These are phyloP conservation scores for Oxystoma pomonae DNA, from an alignment of 2,888 invertebrate genomes.

Conservation along the genomic window DNA sequence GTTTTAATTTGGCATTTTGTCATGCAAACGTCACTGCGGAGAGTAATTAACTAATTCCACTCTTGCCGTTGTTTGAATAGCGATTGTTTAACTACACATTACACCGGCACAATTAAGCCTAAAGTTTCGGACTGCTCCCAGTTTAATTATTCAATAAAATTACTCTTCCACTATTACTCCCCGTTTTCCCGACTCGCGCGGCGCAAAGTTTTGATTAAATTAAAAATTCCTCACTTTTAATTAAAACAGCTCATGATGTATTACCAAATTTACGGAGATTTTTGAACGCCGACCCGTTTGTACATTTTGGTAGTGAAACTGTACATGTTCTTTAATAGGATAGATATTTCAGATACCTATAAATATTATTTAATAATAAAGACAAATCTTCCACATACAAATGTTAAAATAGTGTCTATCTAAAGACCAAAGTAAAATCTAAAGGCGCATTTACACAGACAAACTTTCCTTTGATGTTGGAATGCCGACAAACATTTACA, in stretches of 20 bases:
- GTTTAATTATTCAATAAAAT: conserved; percentile 38
- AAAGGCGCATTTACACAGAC: too few relatives aligned
- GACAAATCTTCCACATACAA: too few relatives aligned
- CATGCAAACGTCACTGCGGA: conserved; percentile 29
- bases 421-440: too few relatives aligned
- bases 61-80: conserved; percentile 34
- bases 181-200: conserved; percentile 14
- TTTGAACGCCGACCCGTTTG: not conserved
- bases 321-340: too few relatives aligned
- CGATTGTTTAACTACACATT: conserved; percentile 39
- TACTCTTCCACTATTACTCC: conserved; percentile 3
- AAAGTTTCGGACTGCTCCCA: conserved; percentile 29
- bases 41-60: conserved; percentile 38
- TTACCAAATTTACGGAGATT: conserved; percentile 11
- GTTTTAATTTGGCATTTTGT: conserved; percentile 19
- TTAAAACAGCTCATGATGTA: conserved; percentile 30
- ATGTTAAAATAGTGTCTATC: too few relatives aligned
- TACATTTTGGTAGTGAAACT: too few relatives aligned
- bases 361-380: too few relatives aligned
- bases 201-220: conserved; percentile 34
- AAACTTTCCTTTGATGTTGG: too few relatives aligned
- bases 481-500: too few relatives aligned
- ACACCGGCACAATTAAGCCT: conserved; percentile 35
- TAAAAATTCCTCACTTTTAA: conserved; percentile 35
- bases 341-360: too few relatives aligned